Evolutionary conservation across 64 coral and sea anemone genomes (phyloP).

Genomic region (Montipora efflorescens): DNA sequence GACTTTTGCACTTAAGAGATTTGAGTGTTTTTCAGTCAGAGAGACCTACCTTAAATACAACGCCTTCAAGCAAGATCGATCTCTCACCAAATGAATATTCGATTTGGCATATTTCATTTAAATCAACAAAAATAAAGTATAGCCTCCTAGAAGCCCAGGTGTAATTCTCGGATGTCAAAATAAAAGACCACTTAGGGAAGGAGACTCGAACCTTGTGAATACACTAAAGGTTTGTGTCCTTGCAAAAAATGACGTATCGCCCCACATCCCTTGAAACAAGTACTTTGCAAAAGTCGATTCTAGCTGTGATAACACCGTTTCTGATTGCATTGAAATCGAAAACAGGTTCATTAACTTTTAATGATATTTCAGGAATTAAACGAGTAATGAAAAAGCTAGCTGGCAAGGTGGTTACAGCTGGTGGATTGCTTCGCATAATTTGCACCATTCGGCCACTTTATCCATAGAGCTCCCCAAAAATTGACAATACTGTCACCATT

Average conservation of each 20-base stretch:
- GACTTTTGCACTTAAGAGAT: background rate
- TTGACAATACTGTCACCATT: background rate
- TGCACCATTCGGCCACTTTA: background rate
- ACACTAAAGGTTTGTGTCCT: background rate
- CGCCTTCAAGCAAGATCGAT: background rate
- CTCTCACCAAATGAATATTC: background rate
- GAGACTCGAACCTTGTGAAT: background rate
- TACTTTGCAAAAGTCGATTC: background rate
- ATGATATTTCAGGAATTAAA: slow-evolving; percentile 31
- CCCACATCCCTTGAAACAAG: background rate
- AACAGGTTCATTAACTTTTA: slow-evolving; percentile 40
- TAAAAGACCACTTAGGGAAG: slow-evolving; percentile 60
- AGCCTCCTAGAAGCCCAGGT: slow-evolving; percentile 79
- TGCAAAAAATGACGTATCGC: background rate
- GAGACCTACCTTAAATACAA: background rate
- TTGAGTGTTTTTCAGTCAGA: background rate
- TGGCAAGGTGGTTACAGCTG: slow-evolving; percentile 33
- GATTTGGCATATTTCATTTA: slow-evolving; percentile 53
- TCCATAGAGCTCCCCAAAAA: background rate
- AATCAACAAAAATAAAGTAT: slow-evolving; percentile 45
- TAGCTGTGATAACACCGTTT: background rate
- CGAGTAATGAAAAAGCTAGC: background rate
- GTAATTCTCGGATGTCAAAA: slow-evolving; percentile 49
- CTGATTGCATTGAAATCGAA: background rate
- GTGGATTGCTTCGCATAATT: background rate